A percentile compares a stretch with the other conserved stretches of the same genome.
Evolutionary conservation across 2,888 invertebrate genomes (phyloP).

Genomic region (Tetanocera ferruginea): DNA sequence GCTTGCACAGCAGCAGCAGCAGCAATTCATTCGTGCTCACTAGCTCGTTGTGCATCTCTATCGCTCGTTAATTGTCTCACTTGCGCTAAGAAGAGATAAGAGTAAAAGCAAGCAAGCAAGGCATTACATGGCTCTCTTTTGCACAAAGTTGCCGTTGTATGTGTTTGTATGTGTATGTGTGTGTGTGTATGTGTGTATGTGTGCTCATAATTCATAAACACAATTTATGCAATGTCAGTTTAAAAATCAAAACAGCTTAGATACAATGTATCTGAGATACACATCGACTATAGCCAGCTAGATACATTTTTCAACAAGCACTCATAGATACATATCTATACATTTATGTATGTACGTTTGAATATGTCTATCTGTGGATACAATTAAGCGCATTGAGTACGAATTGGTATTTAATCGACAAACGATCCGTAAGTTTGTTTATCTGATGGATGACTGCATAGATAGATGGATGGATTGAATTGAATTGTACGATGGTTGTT

Average conservation of each 20-base stretch:
- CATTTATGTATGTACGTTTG: neutral
- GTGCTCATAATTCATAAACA: constrained; percentile 31
- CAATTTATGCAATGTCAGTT: constrained; percentile 28
- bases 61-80: neutral
- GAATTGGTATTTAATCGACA: constrained; percentile 17
- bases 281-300: neutral
- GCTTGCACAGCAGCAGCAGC: neutral
- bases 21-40: neutral
- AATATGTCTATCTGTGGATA: neutral
- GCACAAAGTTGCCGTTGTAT: no score
- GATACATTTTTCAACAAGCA: constrained; percentile 7
- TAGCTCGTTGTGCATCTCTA: neutral
- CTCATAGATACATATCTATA: neutral
- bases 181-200: constrained; percentile 20
- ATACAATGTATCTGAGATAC: constrained; percentile 9
- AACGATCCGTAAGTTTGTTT: constrained; percentile 27
- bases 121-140: neutral
- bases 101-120: no score
- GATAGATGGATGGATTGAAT: neutral
- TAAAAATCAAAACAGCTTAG: neutral
- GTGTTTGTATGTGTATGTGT: neutral
- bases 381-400: neutral
- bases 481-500: neutral
- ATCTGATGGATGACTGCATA: constrained; percentile 20
- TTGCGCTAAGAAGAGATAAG: no score